Conservation (phyloP, 2,113 vertebrate species). For the Corythornis cristatus region DNA sequence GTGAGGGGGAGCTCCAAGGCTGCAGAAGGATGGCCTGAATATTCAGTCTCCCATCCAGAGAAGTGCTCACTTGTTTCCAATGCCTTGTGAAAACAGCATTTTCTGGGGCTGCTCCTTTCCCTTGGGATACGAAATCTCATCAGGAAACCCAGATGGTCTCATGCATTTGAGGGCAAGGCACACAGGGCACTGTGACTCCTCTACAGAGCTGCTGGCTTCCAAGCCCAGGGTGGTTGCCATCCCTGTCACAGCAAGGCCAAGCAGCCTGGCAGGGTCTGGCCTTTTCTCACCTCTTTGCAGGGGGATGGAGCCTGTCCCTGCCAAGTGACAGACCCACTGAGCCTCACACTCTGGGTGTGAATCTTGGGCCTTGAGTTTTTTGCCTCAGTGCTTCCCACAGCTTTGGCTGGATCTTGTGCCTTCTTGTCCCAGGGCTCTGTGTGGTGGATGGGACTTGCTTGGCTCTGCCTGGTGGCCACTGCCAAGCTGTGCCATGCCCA, state of each 20-base stretch:
- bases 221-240: neutral
- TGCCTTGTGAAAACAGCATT: neutral
- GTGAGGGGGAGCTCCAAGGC: neutral
- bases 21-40: accelerated
- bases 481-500: neutral
- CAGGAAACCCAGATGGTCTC: neutral
- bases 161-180: neutral
- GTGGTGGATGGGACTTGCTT: neutral
- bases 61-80: neutral
- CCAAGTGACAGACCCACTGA: neutral
- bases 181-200: neutral
- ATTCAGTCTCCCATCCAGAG: neutral
- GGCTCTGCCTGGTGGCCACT: neutral
- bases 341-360: neutral
- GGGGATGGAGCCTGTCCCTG: neutral
- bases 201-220: neutral
- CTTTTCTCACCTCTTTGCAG: neutral
- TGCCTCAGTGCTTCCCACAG: neutral
- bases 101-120: neutral
- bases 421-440: neutral
- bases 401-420: neutral
- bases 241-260: neutral
- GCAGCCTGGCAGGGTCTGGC: neutral
- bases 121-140: neutral
- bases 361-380: accelerated